phyloP scores from a whole-genome alignment of 2,888 invertebrate genomes.

The Tiliacea aurago region DNA sequence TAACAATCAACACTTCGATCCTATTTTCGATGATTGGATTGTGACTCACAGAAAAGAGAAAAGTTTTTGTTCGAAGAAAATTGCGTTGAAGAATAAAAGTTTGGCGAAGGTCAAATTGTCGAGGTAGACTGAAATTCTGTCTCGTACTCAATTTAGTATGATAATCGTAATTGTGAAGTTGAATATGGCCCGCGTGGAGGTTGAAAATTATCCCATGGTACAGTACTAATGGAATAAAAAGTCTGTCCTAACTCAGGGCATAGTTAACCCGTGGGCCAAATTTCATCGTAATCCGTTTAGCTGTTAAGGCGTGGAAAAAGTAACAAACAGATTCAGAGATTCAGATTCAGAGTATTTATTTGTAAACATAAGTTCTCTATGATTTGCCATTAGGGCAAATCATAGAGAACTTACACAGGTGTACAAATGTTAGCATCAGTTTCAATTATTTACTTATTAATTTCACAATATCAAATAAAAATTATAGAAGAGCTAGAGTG shows the following conservation, averaged over 20 bases:
- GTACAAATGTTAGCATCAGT: too few relatives aligned
- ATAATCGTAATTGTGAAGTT: slow-evolving; percentile 13
- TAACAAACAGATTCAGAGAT: not conserved
- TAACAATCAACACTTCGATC: slow-evolving; percentile 43
- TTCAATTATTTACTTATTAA: too few relatives aligned
- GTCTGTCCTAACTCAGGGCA: not conserved
- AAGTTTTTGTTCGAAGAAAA: slow-evolving; percentile 10
- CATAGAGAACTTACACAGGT: too few relatives aligned
- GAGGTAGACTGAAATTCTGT: not conserved
- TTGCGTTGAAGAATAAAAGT: slow-evolving; percentile 1
- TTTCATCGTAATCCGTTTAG: not conserved
- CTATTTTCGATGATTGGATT: slow-evolving; percentile 44
- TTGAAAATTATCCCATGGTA: not conserved
- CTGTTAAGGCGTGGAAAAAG: not conserved
- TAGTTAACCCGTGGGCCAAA: not conserved
- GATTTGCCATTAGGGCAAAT: too few relatives aligned
- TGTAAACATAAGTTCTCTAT: too few relatives aligned
- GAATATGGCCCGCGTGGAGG: not conserved
- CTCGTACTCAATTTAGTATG: slow-evolving; percentile 25
- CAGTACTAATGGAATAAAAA: not conserved
- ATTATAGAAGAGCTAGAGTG: too few relatives aligned
- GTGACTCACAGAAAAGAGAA: slow-evolving; percentile 20
- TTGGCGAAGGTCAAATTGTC: slow-evolving; percentile 9
- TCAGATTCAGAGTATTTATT: too few relatives aligned
- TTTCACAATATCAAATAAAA: too few relatives aligned